Evolutionary conservation across 2,797 vertebrate species (phyloP).

Genomic region (Hyperoplus immaculatus): DNA sequence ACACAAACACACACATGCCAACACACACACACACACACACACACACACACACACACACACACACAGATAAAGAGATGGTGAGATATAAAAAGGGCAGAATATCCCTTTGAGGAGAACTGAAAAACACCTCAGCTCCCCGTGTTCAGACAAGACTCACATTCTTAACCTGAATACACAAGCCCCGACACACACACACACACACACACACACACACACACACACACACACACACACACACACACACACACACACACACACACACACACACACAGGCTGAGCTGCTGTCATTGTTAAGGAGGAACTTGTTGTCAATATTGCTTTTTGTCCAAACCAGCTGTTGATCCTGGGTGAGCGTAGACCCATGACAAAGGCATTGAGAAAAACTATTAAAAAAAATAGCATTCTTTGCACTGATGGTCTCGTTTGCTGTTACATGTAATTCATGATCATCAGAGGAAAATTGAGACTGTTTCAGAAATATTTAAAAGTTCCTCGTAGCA

Average conservation of each 20-base stretch:
- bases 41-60: neutral
- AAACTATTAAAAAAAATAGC: too few relatives aligned
- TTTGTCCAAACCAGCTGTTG: too few relatives aligned
- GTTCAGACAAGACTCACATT: constrained; percentile 76
- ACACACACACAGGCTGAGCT: neutral
- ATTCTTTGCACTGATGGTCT: too few relatives aligned
- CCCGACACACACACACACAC: constrained; percentile 16
- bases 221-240: neutral
- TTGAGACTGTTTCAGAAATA: too few relatives aligned
- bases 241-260: neutral
- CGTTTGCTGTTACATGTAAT: too few relatives aligned
- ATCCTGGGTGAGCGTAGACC: too few relatives aligned
- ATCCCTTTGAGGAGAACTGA: constrained; percentile 44
- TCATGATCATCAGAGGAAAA: too few relatives aligned
- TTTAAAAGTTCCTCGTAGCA: too few relatives aligned
- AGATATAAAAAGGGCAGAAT: constrained; percentile 45
- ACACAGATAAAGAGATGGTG: neutral
- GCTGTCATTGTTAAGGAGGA: too few relatives aligned
- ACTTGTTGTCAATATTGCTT: too few relatives aligned
- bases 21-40: neutral
- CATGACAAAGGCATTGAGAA: too few relatives aligned
- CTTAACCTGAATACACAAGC: constrained; percentile 53
- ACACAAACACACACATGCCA: neutral
- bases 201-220: neutral
- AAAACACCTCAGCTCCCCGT: constrained; percentile 42